Conservation (phyloP, 2,888 invertebrate genomes). For the Serrognathus titanus region DNA sequence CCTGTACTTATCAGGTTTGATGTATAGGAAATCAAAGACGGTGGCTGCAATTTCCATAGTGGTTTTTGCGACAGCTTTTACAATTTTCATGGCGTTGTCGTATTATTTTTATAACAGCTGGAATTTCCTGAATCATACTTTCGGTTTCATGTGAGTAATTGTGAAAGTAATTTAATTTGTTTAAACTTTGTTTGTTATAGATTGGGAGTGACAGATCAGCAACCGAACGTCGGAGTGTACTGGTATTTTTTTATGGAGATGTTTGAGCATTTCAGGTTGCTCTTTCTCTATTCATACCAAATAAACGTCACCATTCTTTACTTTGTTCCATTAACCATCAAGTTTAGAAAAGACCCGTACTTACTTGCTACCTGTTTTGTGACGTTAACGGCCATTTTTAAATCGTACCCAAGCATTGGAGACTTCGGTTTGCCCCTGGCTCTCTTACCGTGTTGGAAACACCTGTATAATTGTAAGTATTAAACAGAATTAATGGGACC, state of each 20-base stretch:
- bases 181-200: slow-evolving; percentile 57
- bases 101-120: slow-evolving; percentile 57
- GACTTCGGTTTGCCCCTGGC: slow-evolving; percentile 92
- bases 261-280: slow-evolving; percentile 96
- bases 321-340: slow-evolving; percentile 79
- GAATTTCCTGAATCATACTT: slow-evolving; percentile 61
- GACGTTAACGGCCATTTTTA: slow-evolving; percentile 85
- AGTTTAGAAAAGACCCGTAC: slow-evolving; percentile 76
- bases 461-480: slow-evolving; percentile 79
- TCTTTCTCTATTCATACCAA: slow-evolving; percentile 96
- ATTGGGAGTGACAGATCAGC: slow-evolving; percentile 86
- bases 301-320: slow-evolving; percentile 91
- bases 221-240: slow-evolving; percentile 95
- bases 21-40: slow-evolving; percentile 52
- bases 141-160: slow-evolving; percentile 74
- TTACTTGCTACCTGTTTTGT: slow-evolving; percentile 75
- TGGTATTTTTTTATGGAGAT: slow-evolving; percentile 99
- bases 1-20: slow-evolving; percentile 66
- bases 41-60: slow-evolving; percentile 40
- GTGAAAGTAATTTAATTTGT: slow-evolving; percentile 5
- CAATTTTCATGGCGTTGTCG: slow-evolving; percentile 5
- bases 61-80: slow-evolving; percentile 19
- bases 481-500: neutral
- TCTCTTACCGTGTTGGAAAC: slow-evolving; percentile 86
- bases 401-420: slow-evolving; percentile 95